Evolutionary conservation across 2,113 vertebrate species (phyloP).

Genomic region (Charina bottae): DNA sequence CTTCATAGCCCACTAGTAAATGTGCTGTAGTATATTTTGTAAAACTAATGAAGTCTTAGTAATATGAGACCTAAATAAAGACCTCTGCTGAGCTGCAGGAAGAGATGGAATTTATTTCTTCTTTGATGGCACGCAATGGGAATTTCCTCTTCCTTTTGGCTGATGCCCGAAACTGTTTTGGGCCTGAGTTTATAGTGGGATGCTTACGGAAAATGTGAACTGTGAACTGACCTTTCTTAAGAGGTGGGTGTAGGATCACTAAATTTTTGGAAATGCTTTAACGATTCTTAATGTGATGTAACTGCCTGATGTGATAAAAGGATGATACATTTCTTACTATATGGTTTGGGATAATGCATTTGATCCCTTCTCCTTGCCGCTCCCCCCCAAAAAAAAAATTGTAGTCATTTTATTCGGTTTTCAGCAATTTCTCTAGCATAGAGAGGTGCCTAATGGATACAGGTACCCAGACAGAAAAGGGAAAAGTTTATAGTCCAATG

Average conservation of each 20-base stretch:
- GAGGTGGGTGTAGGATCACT: background rate
- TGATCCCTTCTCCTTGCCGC: background rate
- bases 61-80: conserved; percentile 57
- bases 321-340: background rate
- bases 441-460: no score
- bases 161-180: background rate
- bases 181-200: rapidly evolving
- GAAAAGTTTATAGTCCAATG: no score
- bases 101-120: conserved; percentile 18
- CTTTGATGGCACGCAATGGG: background rate
- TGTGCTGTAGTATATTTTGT: conserved; percentile 69
- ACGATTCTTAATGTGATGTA: background rate
- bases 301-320: no score
- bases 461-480: no score
- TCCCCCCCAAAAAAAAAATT: no score
- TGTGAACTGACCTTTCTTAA: background rate
- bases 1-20: conserved; percentile 64
- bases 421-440: no score
- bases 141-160: background rate
- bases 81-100: background rate
- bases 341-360: background rate
- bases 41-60: conserved; percentile 72
- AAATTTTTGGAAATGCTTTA: background rate
- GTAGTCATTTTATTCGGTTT: no score
- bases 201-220: background rate